Conservation (phyloP, 2,888 invertebrate genomes). For the Dolichomitus sp. region DNA sequence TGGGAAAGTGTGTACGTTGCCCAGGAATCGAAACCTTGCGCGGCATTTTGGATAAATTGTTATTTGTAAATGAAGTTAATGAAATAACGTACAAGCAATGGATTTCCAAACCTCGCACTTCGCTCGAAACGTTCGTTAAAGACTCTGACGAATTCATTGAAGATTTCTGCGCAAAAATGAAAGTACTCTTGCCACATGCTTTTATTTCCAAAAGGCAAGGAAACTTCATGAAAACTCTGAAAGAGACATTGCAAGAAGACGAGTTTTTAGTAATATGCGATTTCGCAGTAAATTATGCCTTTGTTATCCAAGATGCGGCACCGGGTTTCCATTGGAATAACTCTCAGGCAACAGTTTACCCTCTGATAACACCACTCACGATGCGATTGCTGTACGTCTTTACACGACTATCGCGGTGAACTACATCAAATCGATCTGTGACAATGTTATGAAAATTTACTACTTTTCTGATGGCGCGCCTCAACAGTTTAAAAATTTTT, state of each 20-base stretch:
- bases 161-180: slow-evolving; percentile 28
- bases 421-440: slow-evolving; percentile 40
- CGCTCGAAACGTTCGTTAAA: slow-evolving; percentile 19
- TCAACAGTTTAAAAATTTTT: slow-evolving; percentile 58
- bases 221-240: slow-evolving; percentile 53
- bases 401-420: slow-evolving; percentile 46
- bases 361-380: slow-evolving; percentile 69
- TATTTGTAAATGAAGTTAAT: slow-evolving; percentile 17
- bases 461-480: slow-evolving; percentile 62
- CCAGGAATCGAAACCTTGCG: neutral
- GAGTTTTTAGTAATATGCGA: slow-evolving; percentile 66
- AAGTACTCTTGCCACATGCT: neutral
- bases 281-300: slow-evolving; percentile 73
- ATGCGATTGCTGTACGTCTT: slow-evolving; percentile 63
- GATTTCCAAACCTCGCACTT: slow-evolving; percentile 30
- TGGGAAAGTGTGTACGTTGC: slow-evolving; percentile 43
- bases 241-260: slow-evolving; percentile 58
- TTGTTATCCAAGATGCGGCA: slow-evolving; percentile 69
- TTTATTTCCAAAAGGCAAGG: slow-evolving; percentile 45
- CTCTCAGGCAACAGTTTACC: slow-evolving; percentile 66
- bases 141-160: slow-evolving; percentile 34
- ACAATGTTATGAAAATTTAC: slow-evolving; percentile 46
- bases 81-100: slow-evolving; percentile 37
- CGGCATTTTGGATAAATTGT: neutral
- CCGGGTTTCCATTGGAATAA: slow-evolving; percentile 69